These are phyloP conservation scores for Hydroisotoma schaefferi DNA, from an alignment of 2,888 invertebrate genomes.

Conservation along the genomic window DNA sequence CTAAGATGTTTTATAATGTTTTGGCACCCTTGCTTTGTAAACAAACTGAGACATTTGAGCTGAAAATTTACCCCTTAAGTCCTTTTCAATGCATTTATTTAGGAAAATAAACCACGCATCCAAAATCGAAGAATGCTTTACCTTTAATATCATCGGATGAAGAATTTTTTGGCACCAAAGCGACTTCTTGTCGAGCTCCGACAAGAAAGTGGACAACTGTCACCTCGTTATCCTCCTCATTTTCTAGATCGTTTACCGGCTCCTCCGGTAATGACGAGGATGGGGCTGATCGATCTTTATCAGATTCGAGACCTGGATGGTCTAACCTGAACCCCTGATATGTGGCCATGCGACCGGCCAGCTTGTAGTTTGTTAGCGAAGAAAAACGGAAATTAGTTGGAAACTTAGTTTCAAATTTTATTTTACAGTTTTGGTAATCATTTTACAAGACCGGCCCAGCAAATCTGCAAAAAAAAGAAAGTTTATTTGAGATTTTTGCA, in stretches of 20 bases:
- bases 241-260: conserved; percentile 13
- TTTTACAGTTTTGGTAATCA: too few species aligned
- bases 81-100: too few species aligned
- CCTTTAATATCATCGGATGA: conserved; percentile 48
- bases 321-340: conserved; percentile 25
- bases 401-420: too few species aligned
- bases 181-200: conserved; percentile 41
- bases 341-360: conserved; percentile 38
- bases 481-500: too few species aligned
- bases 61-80: too few species aligned
- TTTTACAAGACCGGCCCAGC: too few species aligned
- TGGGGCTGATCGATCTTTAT: conserved; percentile 25
- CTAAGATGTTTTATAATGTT: too few species aligned
- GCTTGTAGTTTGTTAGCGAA: neutral
- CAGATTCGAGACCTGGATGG: conserved; percentile 21
- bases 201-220: conserved; percentile 39
- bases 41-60: too few species aligned
- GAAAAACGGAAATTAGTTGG: too few species aligned
- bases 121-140: conserved; percentile 18
- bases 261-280: conserved; percentile 13
- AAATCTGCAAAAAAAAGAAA: too few species aligned
- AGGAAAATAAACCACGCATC: too few species aligned
- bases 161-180: conserved; percentile 46
- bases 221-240: neutral
- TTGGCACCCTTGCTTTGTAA: too few species aligned